phyloP scores from a whole-genome alignment of 2,797 vertebrate species.

The Leptatherina wallacei region DNA sequence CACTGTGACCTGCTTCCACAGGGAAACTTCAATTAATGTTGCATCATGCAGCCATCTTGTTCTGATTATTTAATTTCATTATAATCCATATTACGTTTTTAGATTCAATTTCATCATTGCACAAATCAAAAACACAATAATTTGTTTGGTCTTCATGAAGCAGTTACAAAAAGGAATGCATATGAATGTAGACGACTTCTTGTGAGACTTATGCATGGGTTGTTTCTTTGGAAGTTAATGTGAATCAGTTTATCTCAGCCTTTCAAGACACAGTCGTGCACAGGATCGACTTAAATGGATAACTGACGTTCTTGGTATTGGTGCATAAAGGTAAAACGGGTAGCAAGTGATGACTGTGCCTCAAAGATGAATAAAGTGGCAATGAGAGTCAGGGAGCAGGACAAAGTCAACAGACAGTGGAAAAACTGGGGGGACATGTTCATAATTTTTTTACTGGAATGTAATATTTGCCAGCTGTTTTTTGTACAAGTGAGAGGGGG shows the following conservation, averaged over 20 bases:
- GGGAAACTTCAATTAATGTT: conserved; percentile 44
- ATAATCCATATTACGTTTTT: conserved; percentile 54
- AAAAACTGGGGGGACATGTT: conserved; percentile 29
- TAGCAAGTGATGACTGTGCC: conserved; percentile 11
- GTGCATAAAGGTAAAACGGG: conserved; percentile 25
- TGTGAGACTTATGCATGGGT: conserved; percentile 45
- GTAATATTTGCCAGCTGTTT: conserved; percentile 72
- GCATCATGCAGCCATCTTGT: conserved; percentile 34
- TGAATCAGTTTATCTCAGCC: conserved; percentile 41
- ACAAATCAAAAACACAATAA: conserved; percentile 59
- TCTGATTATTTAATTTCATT: conserved; percentile 40
- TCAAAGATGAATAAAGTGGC: not conserved
- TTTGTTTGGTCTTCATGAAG: conserved; percentile 29
- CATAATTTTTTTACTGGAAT: conserved; percentile 59
- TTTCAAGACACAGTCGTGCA: conserved; percentile 42
- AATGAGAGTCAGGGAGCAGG: conserved; percentile 16
- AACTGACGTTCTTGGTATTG: conserved; percentile 31
- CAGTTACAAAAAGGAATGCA: conserved; percentile 30
- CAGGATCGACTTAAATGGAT: conserved; percentile 42
- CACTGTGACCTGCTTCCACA: conserved; percentile 27
- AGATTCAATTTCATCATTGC: conserved; percentile 61
- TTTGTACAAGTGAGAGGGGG: conserved; percentile 52
- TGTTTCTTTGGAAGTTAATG: conserved; percentile 62
- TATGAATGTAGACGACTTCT: conserved; percentile 36
- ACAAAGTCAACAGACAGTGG: conserved; percentile 34